A percentile compares a stretch with the other conserved stretches of the same genome.
phyloP scores from a whole-genome alignment of 2,888 invertebrate genomes.

The Hyalella azteca region DNA sequence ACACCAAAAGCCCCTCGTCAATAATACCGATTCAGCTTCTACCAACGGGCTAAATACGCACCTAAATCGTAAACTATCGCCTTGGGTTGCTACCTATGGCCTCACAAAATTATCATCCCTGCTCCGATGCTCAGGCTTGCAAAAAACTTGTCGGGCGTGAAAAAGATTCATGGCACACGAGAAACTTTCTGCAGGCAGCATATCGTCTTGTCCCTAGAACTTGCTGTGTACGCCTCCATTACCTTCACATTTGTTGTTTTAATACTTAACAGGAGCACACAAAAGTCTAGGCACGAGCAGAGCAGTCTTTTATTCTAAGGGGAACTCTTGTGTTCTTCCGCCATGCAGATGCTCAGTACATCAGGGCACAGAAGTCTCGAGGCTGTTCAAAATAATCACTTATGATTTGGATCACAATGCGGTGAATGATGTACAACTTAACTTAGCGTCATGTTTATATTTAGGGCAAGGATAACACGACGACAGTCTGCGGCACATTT shows the following conservation, averaged over 20 bases:
- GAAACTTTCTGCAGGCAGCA: conserved; percentile 3
- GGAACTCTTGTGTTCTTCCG: conserved; percentile 4
- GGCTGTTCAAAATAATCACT: too few species aligned
- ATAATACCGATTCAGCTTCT: not conserved
- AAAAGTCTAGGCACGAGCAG: not conserved
- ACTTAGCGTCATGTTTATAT: too few species aligned
- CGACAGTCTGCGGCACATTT: too few species aligned
- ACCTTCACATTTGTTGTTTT: conserved; percentile 19
- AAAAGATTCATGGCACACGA: not conserved
- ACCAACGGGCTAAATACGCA: conserved; percentile 8
- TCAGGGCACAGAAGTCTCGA: conserved; percentile 14
- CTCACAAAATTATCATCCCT: not conserved
- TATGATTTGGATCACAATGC: too few species aligned
- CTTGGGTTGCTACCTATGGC: conserved; percentile 12
- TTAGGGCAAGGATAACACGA: too few species aligned
- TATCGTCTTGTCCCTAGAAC: conserved; percentile 1
- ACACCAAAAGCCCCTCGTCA: not conserved
- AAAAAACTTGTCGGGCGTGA: not conserved
- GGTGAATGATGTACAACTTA: too few species aligned
- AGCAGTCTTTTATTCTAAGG: conserved; percentile 12
- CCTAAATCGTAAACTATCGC: conserved; percentile 16
- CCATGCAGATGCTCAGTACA: not conserved
- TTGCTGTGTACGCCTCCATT: conserved; percentile 1
- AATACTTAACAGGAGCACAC: conserved; percentile 13
- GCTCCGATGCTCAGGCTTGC: conserved; percentile 12